Conservation (phyloP, 2,888 invertebrate species). For the Chouioia cunea region DNA sequence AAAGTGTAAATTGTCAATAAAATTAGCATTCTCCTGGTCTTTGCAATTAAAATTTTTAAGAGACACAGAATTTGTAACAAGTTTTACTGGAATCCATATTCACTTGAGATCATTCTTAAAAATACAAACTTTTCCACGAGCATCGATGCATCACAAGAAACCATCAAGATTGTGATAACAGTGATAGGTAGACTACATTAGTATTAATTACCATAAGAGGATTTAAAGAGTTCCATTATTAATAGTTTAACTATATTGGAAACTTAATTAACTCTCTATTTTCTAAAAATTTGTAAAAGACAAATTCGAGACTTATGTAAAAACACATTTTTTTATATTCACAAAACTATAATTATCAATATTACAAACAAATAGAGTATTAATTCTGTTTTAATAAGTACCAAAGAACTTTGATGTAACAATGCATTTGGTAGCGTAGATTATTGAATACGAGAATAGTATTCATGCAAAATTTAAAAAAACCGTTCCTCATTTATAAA, state of each 20-base stretch:
- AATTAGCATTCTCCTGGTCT: constrained; percentile 25
- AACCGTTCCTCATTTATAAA: no score
- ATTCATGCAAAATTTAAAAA: no score
- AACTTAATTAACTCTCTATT: no score
- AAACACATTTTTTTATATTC: background rate
- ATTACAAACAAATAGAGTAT: no score
- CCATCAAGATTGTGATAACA: background rate
- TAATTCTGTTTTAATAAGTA: no score
- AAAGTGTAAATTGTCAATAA: constrained; percentile 29
- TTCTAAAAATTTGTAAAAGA: no score
- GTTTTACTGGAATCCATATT: constrained; percentile 3
- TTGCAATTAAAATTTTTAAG: constrained; percentile 32
- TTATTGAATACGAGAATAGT: no score
- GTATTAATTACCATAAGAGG: background rate
- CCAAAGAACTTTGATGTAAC: no score
- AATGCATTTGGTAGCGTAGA: no score
- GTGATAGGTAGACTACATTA: background rate
- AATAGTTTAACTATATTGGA: no score
- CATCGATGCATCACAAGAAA: background rate
- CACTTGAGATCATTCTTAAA: constrained; percentile 18
- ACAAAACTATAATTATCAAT: background rate
- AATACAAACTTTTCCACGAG: constrained; percentile 28
- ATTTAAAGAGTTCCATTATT: no score
- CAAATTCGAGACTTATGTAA: no score
- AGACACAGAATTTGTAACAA: constrained; percentile 25